A percentile compares a stretch with the other conserved stretches of the same genome.
Evolutionary conservation across 1,140 invertebrate genomes (phyloP).

Genomic region (Contarinia nasturtii): DNA sequence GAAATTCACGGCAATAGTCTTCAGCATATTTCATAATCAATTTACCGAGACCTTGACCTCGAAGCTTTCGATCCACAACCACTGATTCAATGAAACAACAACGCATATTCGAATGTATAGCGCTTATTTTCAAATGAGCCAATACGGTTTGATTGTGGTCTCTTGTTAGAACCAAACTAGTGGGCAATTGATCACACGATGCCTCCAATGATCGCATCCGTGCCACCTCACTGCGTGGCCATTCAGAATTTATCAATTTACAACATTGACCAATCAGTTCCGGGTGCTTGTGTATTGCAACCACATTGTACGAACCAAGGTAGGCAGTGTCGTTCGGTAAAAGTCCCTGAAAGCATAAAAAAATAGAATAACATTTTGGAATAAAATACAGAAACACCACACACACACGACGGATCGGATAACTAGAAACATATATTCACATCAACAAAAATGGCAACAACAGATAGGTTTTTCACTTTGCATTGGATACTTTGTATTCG

Average conservation of each 20-base stretch:
- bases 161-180: constrained; percentile 23
- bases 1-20: constrained; percentile 38
- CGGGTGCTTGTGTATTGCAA: constrained; percentile 46
- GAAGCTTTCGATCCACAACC: constrained; percentile 41
- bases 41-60: constrained; percentile 54
- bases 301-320: constrained; percentile 27
- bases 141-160: constrained; percentile 26
- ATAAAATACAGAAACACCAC: too few relatives aligned
- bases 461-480: too few relatives aligned
- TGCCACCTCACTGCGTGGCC: constrained; percentile 54
- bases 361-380: not conserved
- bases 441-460: too few relatives aligned
- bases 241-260: constrained; percentile 56
- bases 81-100: constrained; percentile 61
- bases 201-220: constrained; percentile 45
- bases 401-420: too few relatives aligned
- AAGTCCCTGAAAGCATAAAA: constrained; percentile 13
- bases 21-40: constrained; percentile 46
- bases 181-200: constrained; percentile 50
- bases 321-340: constrained; percentile 18
- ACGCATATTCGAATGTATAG: constrained; percentile 38
- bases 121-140: constrained; percentile 54
- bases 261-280: constrained; percentile 46
- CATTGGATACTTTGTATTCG: too few relatives aligned
- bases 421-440: too few relatives aligned